phyloP scores from a whole-genome alignment of 2,113 vertebrate species.

The Aix galericulata region DNA sequence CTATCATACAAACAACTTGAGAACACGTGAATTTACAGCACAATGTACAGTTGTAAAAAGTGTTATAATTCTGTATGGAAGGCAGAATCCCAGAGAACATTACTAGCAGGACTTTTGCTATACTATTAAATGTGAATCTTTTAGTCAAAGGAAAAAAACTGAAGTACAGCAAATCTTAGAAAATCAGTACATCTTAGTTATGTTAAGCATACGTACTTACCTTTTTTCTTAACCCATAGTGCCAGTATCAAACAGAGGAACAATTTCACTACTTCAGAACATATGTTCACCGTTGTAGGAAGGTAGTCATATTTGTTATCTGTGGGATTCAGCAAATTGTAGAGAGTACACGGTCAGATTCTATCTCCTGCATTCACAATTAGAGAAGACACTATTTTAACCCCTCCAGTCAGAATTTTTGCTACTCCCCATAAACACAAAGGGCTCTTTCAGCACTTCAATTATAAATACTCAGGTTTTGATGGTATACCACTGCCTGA shows the following conservation, averaged over 20 bases:
- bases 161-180: not conserved
- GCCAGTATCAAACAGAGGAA: constrained; percentile 88
- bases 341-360: not conserved
- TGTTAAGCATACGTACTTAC: constrained; percentile 67
- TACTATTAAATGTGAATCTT: not conserved
- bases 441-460: not conserved
- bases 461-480: not conserved
- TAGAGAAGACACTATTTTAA: not conserved
- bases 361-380: not conserved
- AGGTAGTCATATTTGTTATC: constrained; percentile 95
- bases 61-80: not conserved
- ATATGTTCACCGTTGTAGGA: constrained; percentile 94
- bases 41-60: not conserved
- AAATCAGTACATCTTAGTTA: not conserved
- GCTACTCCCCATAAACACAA: not conserved
- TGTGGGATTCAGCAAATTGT: constrained; percentile 70
- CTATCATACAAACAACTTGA: not conserved
- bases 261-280: constrained; percentile 92
- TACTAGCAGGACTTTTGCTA: not conserved
- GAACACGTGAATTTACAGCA: not conserved
- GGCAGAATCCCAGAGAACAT: not conserved
- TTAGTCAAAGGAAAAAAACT: not conserved
- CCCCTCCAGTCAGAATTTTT: not conserved
- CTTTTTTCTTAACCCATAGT: constrained; percentile 84
- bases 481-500: not conserved